These are phyloP conservation scores for Circaetus cinerascens DNA, from an alignment of 2,113 vertebrate species.

Conservation along the genomic window DNA sequence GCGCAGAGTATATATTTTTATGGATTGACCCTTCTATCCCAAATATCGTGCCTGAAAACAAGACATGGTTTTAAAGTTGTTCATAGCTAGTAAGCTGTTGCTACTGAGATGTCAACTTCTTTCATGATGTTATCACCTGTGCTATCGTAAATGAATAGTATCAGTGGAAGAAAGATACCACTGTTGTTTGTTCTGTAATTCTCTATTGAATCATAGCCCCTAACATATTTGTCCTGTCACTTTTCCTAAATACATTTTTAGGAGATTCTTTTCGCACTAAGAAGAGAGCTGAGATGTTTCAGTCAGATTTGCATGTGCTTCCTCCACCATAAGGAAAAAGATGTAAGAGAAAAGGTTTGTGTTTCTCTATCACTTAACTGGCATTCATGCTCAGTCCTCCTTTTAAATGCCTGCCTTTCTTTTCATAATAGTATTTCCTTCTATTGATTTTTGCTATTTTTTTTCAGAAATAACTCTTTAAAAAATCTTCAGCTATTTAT, in stretches of 20 bases:
- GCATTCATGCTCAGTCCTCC: background rate
- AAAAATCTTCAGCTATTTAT: background rate
- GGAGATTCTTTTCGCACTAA: conserved; percentile 76
- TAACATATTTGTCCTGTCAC: background rate
- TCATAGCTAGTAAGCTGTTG: background rate
- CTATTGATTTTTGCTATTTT: background rate
- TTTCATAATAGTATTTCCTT: background rate
- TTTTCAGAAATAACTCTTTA: background rate
- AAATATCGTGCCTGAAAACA: background rate
- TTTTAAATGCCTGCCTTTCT: background rate
- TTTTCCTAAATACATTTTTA: conserved; percentile 43
- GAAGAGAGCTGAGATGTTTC: conserved; percentile 75
- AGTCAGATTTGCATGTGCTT: conserved; percentile 75
- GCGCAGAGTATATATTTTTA: background rate
- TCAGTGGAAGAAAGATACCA: background rate
- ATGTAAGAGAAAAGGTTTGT: conserved; percentile 83
- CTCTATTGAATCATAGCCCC: background rate
- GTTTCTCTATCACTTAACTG: background rate
- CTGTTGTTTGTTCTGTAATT: background rate
- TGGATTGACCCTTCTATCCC: background rate
- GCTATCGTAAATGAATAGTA: background rate
- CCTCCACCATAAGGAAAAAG: conserved; percentile 74
- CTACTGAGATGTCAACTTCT: background rate
- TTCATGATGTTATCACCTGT: background rate
- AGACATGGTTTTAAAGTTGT: background rate